Base-by-base conservation (phyloP, 2,888 invertebrate species). In the Heliothis peltigera region DNA sequence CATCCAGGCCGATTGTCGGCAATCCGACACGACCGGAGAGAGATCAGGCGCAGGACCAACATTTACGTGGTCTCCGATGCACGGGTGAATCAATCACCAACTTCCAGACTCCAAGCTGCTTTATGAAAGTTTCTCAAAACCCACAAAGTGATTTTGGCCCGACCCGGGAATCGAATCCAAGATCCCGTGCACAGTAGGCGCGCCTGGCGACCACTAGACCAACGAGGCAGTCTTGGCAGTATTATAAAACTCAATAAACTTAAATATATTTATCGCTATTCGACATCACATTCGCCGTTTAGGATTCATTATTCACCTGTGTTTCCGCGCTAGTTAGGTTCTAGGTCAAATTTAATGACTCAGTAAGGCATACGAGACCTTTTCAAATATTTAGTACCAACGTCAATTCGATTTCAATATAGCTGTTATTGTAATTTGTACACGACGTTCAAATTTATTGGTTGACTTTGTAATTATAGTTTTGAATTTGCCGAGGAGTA, bases 301-400 rank as follows among this genome's bases (percentile, higher is more conserved):
- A 64, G 43, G 17, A 44, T 73, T 21, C 22, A 70, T 73, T 75
- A 73, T 75, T 75, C 32, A 70, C 60, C 48, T 32, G 55, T 60
- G 56, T 57, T 70, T 73, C 75, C 72, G 75, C 72, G 42, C 76
- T 64, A 57, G 64, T 70, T 73, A 46, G 35, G 53, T 64, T 75
- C 35, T 64, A 64, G 73, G 73, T 72, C 72, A 7, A 51, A 63
- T 65, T 72, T 75, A 62, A 74, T 74, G 51, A 72, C 58, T 55
- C 35, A 48, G 73, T 47, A 32, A 55, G 60, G 47, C 19, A 58
- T 47, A 64, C 28, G 49, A 48, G 59, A 63, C 21, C 53, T 75
- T 55, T 64, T 61, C 19, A 48, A 67, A 64, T 56, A 74, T 60
- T 58, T 8, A 55, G 43, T 42, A 46, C 53, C 5, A 35, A 39